Evolutionary conservation across 2,797 vertebrate species (phyloP).

Genomic region (Coracias cyanogaster): DNA sequence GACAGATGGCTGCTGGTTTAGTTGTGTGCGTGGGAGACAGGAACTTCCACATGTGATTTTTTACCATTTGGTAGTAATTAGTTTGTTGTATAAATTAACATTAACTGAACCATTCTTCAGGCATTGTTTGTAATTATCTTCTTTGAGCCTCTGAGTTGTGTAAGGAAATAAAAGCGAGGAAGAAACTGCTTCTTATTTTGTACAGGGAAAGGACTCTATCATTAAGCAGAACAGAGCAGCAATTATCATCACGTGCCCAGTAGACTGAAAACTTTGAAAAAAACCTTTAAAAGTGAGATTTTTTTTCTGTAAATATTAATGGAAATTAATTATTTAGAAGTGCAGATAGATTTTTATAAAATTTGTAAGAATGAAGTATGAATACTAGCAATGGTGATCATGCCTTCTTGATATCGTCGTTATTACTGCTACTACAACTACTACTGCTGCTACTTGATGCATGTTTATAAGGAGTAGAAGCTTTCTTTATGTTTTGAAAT

Average conservation of each 20-base stretch:
- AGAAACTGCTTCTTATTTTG: constrained; percentile 75
- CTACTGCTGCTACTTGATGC: not conserved
- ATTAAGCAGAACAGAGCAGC: constrained; percentile 77
- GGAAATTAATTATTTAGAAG: constrained; percentile 39
- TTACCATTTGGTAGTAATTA: constrained; percentile 97
- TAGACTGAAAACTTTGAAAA: constrained; percentile 71
- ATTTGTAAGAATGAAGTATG: not conserved
- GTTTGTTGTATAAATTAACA: constrained; percentile 99
- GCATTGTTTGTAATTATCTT: constrained; percentile 92
- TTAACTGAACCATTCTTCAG: constrained; percentile 91
- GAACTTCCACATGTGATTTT: constrained; percentile 92
- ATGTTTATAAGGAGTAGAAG: not conserved
- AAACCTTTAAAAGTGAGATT: not conserved
- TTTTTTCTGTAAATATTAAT: constrained; percentile 7
- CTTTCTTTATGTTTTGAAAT: not conserved
- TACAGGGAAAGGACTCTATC: constrained; percentile 71
- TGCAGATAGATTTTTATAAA: constrained; percentile 7
- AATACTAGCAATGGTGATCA: not conserved
- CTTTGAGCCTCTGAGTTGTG: constrained; percentile 79
- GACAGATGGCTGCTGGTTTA: constrained; percentile 84
- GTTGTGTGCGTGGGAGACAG: constrained; percentile 89
- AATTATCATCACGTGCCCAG: constrained; percentile 58
- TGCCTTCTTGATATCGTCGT: not conserved
- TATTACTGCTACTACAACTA: not conserved
- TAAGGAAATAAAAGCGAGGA: constrained; percentile 73